Conservation (phyloP, 2,113 vertebrate species). For the Gulo gulo region DNA sequence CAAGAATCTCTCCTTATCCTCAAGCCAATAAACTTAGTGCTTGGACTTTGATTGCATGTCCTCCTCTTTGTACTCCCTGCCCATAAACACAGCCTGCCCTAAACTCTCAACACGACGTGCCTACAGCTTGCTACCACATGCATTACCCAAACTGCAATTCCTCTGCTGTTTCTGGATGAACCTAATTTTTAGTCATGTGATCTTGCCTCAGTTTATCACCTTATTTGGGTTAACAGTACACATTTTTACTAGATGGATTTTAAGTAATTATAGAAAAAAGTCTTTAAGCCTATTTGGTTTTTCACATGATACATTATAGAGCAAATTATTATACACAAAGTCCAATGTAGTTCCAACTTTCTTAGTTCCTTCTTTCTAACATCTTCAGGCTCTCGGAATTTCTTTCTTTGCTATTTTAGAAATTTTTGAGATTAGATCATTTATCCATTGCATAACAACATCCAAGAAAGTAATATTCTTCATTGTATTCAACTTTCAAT, state of each 20-base stretch:
- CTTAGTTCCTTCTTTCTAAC: background rate
- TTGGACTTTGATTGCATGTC: background rate
- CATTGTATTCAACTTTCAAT: slow-evolving; percentile 14
- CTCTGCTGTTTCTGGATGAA: background rate
- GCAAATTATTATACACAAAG: background rate
- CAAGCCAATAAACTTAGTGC: background rate
- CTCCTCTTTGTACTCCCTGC: background rate
- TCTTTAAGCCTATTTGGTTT: background rate
- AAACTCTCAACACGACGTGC: background rate
- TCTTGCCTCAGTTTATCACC: background rate
- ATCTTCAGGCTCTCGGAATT: background rate
- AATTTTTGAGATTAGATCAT: background rate
- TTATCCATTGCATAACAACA: slow-evolving; percentile 29
- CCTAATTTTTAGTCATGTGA: background rate
- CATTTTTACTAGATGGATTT: background rate
- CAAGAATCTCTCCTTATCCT: background rate
- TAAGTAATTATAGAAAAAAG: background rate
- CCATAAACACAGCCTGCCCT: background rate
- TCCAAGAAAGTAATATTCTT: slow-evolving; percentile 22
- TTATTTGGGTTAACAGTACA: background rate
- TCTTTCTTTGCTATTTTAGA: background rate
- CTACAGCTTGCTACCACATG: background rate
- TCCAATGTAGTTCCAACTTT: background rate
- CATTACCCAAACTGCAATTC: background rate
- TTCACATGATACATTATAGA: background rate